Evolutionary conservation across 2,888 invertebrate genomes (phyloP).

Genomic region (Lochmaea capreae): DNA sequence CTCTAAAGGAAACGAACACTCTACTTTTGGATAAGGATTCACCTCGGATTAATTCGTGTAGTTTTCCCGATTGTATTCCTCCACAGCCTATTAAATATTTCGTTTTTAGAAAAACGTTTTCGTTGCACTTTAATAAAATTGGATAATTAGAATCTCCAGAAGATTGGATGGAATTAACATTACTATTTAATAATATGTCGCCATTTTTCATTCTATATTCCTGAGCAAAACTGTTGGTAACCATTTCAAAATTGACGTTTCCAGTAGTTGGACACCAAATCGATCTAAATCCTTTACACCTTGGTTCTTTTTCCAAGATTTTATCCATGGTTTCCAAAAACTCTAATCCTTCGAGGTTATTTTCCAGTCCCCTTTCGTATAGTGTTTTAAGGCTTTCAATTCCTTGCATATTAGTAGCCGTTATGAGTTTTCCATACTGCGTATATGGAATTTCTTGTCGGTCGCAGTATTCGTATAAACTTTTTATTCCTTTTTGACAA

Average conservation of each 20-base stretch:
- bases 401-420: conserved; percentile 80
- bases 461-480: conserved; percentile 85
- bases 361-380: conserved; percentile 68
- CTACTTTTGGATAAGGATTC: conserved; percentile 72
- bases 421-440: conserved; percentile 92
- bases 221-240: conserved; percentile 71
- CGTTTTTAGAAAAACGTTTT: conserved; percentile 67
- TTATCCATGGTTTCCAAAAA: conserved; percentile 66
- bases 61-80: conserved; percentile 89
- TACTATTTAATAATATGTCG: conserved; percentile 76
- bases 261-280: conserved; percentile 83
- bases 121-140: conserved; percentile 65
- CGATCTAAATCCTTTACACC: conserved; percentile 73
- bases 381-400: conserved; percentile 77
- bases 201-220: conserved; percentile 84
- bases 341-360: conserved; percentile 66
- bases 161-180: conserved; percentile 70
- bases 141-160: conserved; percentile 69
- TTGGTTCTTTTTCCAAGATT: conserved; percentile 47
- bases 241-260: conserved; percentile 88
- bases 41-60: conserved; percentile 80
- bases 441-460: conserved; percentile 86
- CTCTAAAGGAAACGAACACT: conserved; percentile 91
- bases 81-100: conserved; percentile 91
- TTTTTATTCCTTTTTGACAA: conserved; percentile 84